These are phyloP conservation scores for Caenorhabditis angaria DNA, from an alignment of 2,888 invertebrate genomes.

Conservation along the genomic window DNA sequence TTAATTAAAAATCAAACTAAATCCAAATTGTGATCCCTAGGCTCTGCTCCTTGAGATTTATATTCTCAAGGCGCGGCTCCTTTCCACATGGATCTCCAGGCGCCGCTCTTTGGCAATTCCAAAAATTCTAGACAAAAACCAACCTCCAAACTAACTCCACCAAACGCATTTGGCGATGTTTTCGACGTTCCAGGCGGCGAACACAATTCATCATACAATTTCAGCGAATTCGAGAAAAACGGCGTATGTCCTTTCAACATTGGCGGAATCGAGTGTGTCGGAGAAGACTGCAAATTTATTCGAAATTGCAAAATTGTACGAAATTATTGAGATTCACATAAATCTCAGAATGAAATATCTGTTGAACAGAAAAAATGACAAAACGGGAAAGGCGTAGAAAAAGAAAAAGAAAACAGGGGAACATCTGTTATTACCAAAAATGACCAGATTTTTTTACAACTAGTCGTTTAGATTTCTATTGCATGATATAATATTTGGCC, in stretches of 20 bases:
- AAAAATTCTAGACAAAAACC: slow-evolving; percentile 17
- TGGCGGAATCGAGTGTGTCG: slow-evolving; percentile 55
- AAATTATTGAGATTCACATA: background rate
- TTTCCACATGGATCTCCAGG: background rate
- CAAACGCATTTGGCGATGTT: slow-evolving; percentile 40
- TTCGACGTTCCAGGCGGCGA: slow-evolving; percentile 48
- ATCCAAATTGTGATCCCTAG: too few species aligned
- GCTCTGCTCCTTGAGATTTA: too few species aligned
- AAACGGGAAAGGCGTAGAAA: background rate
- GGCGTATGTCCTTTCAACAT: slow-evolving; percentile 59
- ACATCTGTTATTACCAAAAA: background rate
- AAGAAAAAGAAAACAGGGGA: background rate
- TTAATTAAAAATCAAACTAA: too few species aligned
- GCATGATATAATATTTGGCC: slow-evolving; percentile 9
- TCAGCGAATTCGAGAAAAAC: slow-evolving; percentile 53
- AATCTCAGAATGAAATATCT: background rate
- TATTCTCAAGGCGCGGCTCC: too few species aligned
- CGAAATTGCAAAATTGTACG: background rate
- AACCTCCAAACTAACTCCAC: slow-evolving; percentile 45
- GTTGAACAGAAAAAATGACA: background rate
- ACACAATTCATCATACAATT: slow-evolving; percentile 57
- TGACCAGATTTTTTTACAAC: background rate
- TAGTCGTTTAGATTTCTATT: background rate
- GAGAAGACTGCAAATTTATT: slow-evolving; percentile 30
- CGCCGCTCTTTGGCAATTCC: background rate